Percentiles rank a stretch among this genome's conserved stretches.
phyloP scores from a whole-genome alignment of 64 coral and sea anemone genomes.

The Hydrozoanthus tunicans region DNA sequence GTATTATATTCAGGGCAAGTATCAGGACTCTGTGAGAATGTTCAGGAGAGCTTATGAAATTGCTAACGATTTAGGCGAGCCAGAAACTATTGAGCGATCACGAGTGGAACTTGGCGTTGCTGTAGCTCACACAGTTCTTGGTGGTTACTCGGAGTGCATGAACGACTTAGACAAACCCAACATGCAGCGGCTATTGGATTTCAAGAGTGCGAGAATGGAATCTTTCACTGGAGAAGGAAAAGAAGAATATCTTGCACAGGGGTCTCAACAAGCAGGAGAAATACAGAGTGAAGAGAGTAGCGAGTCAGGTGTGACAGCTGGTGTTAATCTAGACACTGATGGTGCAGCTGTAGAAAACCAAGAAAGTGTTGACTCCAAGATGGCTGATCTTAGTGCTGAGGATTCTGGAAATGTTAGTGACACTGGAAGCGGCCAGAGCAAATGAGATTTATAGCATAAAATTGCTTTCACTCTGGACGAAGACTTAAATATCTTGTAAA shows the following conservation, averaged over 20 bases:
- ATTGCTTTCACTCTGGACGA: too few species aligned
- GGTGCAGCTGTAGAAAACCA: constrained; percentile 9
- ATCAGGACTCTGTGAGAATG: constrained; percentile 83
- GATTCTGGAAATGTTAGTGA: constrained; percentile 82
- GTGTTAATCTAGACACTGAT: background rate
- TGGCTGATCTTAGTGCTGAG: background rate
- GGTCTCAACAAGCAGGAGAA: background rate
- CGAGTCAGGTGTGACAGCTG: constrained; percentile 32
- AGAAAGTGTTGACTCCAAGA: constrained; percentile 31
- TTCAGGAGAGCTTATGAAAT: constrained; percentile 93
- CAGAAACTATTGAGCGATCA: constrained; percentile 66
- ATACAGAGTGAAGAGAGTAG: constrained; percentile 33
- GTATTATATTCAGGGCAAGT: constrained; percentile 62
- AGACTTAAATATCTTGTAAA: too few species aligned
- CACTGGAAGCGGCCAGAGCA: constrained; percentile 16
- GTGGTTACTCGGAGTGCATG: constrained; percentile 78
- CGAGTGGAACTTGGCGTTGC: constrained; percentile 84
- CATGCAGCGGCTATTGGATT: constrained; percentile 75
- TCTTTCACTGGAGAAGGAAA: constrained; percentile 74
- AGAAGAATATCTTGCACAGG: background rate
- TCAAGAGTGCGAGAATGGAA: constrained; percentile 82
- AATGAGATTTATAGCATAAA: too few species aligned
- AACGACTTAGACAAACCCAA: constrained; percentile 77
- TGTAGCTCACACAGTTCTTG: constrained; percentile 63
- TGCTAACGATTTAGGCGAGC: constrained; percentile 72